Conservation (phyloP, 2,888 invertebrate species). For the Mythimna impura region DNA sequence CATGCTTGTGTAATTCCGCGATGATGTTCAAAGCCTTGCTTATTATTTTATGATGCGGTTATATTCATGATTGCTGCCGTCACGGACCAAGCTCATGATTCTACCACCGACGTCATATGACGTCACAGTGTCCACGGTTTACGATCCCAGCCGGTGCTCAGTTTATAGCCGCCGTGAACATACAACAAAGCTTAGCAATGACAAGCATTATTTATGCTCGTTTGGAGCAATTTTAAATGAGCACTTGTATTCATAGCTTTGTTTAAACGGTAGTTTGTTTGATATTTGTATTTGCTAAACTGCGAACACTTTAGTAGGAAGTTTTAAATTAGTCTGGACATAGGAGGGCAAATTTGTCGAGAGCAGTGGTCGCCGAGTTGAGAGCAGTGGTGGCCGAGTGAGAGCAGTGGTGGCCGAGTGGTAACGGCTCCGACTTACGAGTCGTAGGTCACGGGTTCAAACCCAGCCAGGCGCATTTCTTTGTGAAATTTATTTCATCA, state of each 20-base stretch:
- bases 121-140: conserved; percentile 53
- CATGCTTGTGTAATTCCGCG: neutral
- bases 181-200: conserved; percentile 52
- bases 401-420: too few relatives aligned
- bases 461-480: too few relatives aligned
- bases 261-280: conserved; percentile 26
- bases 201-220: conserved; percentile 48
- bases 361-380: too few relatives aligned
- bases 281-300: conserved; percentile 13
- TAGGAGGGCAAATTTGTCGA: too few relatives aligned
- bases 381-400: too few relatives aligned
- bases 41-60: neutral
- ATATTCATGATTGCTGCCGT: neutral
- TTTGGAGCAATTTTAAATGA: conserved; percentile 46
- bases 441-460: too few relatives aligned
- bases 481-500: too few relatives aligned
- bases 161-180: conserved; percentile 60
- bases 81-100: conserved; percentile 8
- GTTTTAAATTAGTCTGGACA: neutral
- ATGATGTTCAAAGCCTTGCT: neutral
- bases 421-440: too few relatives aligned
- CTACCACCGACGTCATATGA: conserved; percentile 12
- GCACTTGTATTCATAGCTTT: conserved; percentile 30
- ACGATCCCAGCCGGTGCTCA: conserved; percentile 41
- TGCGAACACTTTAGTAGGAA: neutral